Base-by-base conservation (phyloP, 2,797 vertebrate genomes). In the Chaunax sp. region DNA sequence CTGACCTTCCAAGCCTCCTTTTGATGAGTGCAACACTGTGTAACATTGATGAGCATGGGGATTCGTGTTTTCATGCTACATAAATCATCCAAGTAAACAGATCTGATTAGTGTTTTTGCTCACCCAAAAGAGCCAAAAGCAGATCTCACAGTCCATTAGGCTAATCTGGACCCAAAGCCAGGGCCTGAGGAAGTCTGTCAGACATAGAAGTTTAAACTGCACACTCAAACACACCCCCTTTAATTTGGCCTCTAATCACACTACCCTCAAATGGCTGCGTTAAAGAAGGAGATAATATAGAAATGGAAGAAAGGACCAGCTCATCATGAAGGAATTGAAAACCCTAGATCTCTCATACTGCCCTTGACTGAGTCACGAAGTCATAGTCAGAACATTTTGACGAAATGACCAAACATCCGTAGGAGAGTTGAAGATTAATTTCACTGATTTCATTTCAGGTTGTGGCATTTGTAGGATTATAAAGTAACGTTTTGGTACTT, bases 131-230 rank as follows among this genome's bases (percentile, higher is more conserved):
- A 82, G 75, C 63, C 35, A 71, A 77, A 84, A 72, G 72, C 71
- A 79, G 71, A 85, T 82, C 82, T 84, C 65, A 84, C 78, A 85
- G 87, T 82, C 77, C 82, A 84, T 85, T 84, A 84, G 77, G 77
- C 83, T 74, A 70, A 86, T 71, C 78, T 75, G 78, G 67, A 78
- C 78, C 73, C 69, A 57, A 72, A 84, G 43, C 71, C 28, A 41
- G 57, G 72, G 66, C 75, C 67, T 37, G 66, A 44, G 81, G 61
- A 77, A 71, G 66, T 82, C 66, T 72, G 45, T 74, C 64, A 72
- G 75, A 70, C 62, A 65, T 54, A 62, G 66, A 60, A 55, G 63
- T 77, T 84, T 64, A 59, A 64, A 76, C 46, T 51, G 52, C 69
- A 67, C 72, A 82, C 72, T 74, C 66, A 82, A 78, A 78, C 76